These are phyloP conservation scores for Hylyphantes graminicola DNA, from an alignment of 1,140 invertebrate species.

Conservation along the genomic window DNA sequence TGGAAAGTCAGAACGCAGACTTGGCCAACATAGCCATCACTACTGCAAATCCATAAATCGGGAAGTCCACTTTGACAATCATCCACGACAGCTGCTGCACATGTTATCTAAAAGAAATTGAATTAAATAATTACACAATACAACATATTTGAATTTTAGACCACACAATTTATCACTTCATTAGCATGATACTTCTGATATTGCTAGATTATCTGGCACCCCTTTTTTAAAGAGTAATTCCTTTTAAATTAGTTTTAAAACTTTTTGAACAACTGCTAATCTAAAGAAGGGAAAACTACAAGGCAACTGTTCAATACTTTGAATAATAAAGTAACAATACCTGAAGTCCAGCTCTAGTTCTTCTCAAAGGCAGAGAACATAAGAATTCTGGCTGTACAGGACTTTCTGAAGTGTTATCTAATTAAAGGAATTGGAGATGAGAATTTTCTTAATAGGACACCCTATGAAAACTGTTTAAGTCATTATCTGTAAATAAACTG, in stretches of 20 bases:
- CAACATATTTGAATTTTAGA: no score
- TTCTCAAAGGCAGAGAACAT: conserved; percentile 87
- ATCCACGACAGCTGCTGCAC: conserved; percentile 84
- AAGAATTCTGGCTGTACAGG: conserved; percentile 84
- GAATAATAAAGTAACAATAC: conserved; percentile 11
- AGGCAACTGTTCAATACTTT: not conserved
- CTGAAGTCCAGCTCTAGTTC: conserved; percentile 89
- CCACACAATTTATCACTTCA: no score
- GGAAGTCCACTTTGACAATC: conserved; percentile 69
- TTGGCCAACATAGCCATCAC: conserved; percentile 96
- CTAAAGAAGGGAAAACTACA: not conserved
- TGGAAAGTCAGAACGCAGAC: conserved; percentile 89
- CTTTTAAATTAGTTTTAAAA: not conserved
- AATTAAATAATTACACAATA: not conserved
- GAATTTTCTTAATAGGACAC: no score
- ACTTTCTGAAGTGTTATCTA: conserved; percentile 70
- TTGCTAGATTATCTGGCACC: no score
- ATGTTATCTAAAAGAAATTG: conserved; percentile 79
- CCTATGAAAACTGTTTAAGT: no score
- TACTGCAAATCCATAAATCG: conserved; percentile 96
- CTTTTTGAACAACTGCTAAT: not conserved
- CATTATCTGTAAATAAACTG: no score
- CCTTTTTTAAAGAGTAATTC: no score
- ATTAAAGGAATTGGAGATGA: not conserved
- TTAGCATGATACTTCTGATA: no score